Evolutionary conservation across 2,113 vertebrate genomes (phyloP).

Genomic region (Lucifuga dentata): DNA sequence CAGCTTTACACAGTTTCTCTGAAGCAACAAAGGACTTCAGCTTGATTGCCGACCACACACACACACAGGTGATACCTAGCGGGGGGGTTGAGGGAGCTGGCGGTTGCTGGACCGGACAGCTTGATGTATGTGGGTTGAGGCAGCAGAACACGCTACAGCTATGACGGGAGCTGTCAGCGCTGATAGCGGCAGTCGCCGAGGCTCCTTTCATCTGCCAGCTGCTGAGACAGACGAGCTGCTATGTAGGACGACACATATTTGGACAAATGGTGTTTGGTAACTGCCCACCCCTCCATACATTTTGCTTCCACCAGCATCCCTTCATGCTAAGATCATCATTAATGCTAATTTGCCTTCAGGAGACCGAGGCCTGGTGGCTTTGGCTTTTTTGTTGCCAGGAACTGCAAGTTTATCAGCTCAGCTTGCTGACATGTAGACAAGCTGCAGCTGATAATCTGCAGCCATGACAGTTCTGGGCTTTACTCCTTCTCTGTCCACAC

Average conservation of each 20-base stretch:
- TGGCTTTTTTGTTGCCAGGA: neutral
- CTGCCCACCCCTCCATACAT: neutral
- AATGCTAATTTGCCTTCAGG: slow-evolving; percentile 30
- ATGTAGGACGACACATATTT: neutral
- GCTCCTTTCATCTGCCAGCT: slow-evolving; percentile 23
- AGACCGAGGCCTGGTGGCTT: neutral
- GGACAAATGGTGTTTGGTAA: too few species aligned
- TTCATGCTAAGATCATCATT: slow-evolving; percentile 7
- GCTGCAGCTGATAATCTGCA: too few species aligned
- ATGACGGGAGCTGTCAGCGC: slow-evolving; percentile 22
- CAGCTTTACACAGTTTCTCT: slow-evolving; percentile 20
- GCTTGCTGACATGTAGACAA: too few species aligned
- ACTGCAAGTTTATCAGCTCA: too few species aligned
- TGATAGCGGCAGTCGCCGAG: slow-evolving; percentile 2
- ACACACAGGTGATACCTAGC: neutral
- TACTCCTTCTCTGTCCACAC: too few species aligned
- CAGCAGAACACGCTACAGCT: neutral
- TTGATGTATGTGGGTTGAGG: slow-evolving; percentile 3
- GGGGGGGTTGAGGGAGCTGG: too few species aligned
- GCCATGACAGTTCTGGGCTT: too few species aligned
- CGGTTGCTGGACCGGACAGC: neutral
- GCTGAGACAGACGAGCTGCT: slow-evolving; percentile 1
- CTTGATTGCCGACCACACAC: slow-evolving; percentile 1
- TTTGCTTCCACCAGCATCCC: neutral
- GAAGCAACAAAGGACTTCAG: neutral